Evolutionary conservation across 2,888 invertebrate genomes (phyloP), one percentile per base, ranked within the genome.

Genomic region (Pterostichus niger): DNA sequence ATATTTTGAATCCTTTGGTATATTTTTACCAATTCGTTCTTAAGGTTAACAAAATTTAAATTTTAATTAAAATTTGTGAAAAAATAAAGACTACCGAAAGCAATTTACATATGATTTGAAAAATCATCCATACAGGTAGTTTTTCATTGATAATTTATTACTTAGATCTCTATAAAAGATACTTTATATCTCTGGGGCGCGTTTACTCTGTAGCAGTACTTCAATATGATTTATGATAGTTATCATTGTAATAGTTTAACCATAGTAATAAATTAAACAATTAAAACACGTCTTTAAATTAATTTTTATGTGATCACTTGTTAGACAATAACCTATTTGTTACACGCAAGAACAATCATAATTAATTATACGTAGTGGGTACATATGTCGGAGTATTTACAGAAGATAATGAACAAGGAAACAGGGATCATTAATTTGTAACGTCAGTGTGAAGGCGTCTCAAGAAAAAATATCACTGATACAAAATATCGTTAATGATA

Each of bases 281-380:
- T 79, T 79, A 79, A 79, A 61, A 79, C 78, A 79, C 59, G 61
- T 61, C 78, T 79, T 61, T 17, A 46, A 61, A 79, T 79, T 79
- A 79, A 79, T 79, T 79, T 76, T 79, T 79, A 61, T 61, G 31
- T 31, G 44, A 79, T 61, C 78, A 49, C 44, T 79, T 61, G 64
- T 24, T 13, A 61, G 56, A 79, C 78, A 79, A 79, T 79, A 79
- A 79, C 44, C 61, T 79, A 79, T 79, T 79, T 79, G 78, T 79
- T 79, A 61, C 44, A 79, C 61, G 61, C 46, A 61, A 59, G 61
- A 61, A 79, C 40, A 76, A 76, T 76, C 52, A 54, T 61, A 79
- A 79, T 79, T 79, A 79, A 79, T 79, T 40, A 64, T 11, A 64
- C 59, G 9, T 33, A 64, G 64, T 64, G 31, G 64, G 64, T 35